Evolutionary conservation across 2,797 vertebrate species (phyloP).

Genomic region (Onychomys torridus): DNA sequence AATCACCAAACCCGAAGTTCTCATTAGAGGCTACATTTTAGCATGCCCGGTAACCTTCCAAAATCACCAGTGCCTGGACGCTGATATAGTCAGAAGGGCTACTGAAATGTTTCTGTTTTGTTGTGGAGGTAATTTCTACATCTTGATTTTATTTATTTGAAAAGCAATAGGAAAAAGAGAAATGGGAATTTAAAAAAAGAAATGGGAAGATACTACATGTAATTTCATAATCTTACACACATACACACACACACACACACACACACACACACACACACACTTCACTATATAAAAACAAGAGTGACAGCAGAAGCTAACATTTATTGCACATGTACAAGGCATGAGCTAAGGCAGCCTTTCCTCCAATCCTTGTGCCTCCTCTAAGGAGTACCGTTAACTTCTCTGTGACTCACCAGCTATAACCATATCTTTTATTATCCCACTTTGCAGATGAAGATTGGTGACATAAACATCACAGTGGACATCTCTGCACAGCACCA

Average conservation of each 20-base stretch:
- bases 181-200: not conserved
- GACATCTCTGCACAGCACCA: not conserved
- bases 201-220: not conserved
- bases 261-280: not conserved
- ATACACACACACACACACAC: not conserved
- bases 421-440: not conserved
- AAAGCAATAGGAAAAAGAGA: not conserved
- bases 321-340: not conserved
- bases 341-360: not conserved
- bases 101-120: not conserved
- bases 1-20: not conserved
- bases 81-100: not conserved
- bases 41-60: not conserved
- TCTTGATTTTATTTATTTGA: constrained; percentile 24
- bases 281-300: not conserved
- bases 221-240: not conserved
- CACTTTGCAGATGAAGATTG: not conserved
- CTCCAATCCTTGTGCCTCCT: not conserved
- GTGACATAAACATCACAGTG: not conserved
- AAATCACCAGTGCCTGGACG: not conserved
- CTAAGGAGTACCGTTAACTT: not conserved
- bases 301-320: not conserved
- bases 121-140: not conserved
- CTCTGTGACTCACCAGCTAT: not conserved
- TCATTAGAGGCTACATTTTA: not conserved